Evolutionary conservation across 1,140 invertebrate species (phyloP), one percentile per base, ranked within the genome.

Genomic region (Sitobion miscanthi): DNA sequence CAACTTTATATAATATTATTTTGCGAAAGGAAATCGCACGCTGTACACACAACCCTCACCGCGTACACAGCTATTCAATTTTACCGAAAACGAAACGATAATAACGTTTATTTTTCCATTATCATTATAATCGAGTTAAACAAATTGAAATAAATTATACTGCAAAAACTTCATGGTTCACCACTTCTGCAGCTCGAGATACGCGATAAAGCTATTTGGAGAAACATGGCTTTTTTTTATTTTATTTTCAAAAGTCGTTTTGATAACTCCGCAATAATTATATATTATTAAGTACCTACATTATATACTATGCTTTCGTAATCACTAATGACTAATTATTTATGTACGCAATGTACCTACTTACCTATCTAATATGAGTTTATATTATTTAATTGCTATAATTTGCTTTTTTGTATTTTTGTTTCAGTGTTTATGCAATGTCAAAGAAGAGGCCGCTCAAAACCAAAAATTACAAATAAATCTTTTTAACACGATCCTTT

Each of bases 391-490:
- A 69, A 69, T n/a, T n/a, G 62, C 11, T n/a, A 85, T 42, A 85
- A 85, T 42, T 23, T 23, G 30, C 1, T 5, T 54, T 57, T 14
- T 89, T 90, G 62, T 77, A 77, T 17, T 90, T 69, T 69, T 69
- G 89, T 90, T 90, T 62, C 89, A 90, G 89, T 25, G 23, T 69
- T 7, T 90, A n/a, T 20, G 57, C 38, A 69, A 30, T 69, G 54
- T 69, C 42, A 42, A 90, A 30, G 89, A 69, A 45, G 54, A 90
- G 89, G 52, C 54, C 54, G 89, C 89, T 90, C 89, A 90, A 90
- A 90, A 30, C 89, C 54, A 45, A 90, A 90, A 69, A 42, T 69
- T 69, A 30, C 23, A 69, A 45, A 62, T 90, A 45, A 42, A 89
- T 42, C 88, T 25, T 57, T 87, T 35, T 20, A 30, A 69, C 54